Base-by-base conservation (phyloP, 1,140 invertebrate species). In the Drosophila murphyi region DNA sequence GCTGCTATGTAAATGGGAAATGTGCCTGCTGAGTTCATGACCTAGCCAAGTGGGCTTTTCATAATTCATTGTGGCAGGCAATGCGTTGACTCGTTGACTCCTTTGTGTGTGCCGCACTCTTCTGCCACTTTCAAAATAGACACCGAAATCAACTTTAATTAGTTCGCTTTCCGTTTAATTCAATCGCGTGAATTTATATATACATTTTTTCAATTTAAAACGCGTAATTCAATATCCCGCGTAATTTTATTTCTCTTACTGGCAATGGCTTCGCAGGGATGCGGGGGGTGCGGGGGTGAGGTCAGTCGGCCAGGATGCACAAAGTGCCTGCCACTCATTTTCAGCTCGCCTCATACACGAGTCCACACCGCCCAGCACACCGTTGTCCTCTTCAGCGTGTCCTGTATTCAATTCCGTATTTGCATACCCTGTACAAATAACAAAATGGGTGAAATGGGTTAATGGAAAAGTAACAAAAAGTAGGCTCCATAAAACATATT, bases 171-270 rank as follows among this genome's bases (percentile, higher is more conserved):
- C 77, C 83, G 83, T 87, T 87, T 88, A 87, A 87, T 87, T 83
- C 85, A 88, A 87, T 87, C 76, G 83, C 80, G 80, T 89, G 85
- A 80, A 88, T 88, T 20, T 20, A 20, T 20, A 20, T 20, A 20
- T 20, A 20, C 1, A 82, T 87, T 87, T 65, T 87, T 88, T 87
- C 20, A 87, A 87, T 87, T 87, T 87, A 87, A 88, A 88, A 80
- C 86, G 85, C 85, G 83, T 89, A 88, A 88, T 88, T 88, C 74
- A 88, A 88, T 88, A 88, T 88, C 73, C 74, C 67, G 71, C 62
- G 80, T 88, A 88, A 88, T 88, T 89, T 85, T 89, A 88, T 88
- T 89, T 85, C 74, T 59, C 73, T 77, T 77, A 71, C 72, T 76
- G 47, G 60, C 78, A 43, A 10, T 8, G 37, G 34, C n/a, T 7